Percentiles rank a stretch among this genome's conserved stretches.
Conservation (phyloP, 2,113 vertebrate genomes). For the Sakesphorus luctuosus region DNA sequence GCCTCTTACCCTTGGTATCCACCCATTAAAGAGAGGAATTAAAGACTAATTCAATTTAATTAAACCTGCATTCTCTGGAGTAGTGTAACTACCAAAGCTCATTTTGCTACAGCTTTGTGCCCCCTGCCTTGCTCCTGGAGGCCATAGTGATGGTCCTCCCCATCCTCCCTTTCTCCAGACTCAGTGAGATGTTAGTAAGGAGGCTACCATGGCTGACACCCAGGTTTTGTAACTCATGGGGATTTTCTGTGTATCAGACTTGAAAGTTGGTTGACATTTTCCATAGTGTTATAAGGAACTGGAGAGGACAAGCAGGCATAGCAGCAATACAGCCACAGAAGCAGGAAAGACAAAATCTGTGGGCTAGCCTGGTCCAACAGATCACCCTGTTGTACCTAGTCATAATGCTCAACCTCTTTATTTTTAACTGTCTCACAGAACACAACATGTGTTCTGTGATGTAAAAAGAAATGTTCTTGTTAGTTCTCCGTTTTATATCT, state of each 20-base stretch:
- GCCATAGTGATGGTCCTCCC: accelerated
- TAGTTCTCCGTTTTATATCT: neutral
- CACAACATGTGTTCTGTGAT: neutral
- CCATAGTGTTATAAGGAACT: neutral
- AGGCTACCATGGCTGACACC: neutral
- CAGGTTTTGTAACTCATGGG: neutral
- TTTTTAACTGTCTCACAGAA: neutral
- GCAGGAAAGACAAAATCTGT: neutral
- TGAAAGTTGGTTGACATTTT: neutral
- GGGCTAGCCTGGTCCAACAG: neutral
- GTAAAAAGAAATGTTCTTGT: neutral
- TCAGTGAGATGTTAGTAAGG: accelerated
- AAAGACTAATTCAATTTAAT: neutral
- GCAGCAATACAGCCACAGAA: neutral
- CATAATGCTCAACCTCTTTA: neutral
- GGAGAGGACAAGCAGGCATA: neutral
- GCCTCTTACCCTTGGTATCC: neutral
- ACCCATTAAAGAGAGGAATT: neutral
- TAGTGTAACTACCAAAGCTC: neutral
- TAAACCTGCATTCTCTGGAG: neutral
- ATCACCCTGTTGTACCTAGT: neutral
- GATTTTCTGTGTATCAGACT: neutral
- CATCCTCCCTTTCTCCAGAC: neutral
- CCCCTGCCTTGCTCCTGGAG: neutral
- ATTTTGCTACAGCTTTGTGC: neutral